Percentiles rank a stretch among this genome's conserved stretches.
Evolutionary conservation across 2,797 vertebrate species (phyloP).

Genomic region (Lepilemur septentrionalis): DNA sequence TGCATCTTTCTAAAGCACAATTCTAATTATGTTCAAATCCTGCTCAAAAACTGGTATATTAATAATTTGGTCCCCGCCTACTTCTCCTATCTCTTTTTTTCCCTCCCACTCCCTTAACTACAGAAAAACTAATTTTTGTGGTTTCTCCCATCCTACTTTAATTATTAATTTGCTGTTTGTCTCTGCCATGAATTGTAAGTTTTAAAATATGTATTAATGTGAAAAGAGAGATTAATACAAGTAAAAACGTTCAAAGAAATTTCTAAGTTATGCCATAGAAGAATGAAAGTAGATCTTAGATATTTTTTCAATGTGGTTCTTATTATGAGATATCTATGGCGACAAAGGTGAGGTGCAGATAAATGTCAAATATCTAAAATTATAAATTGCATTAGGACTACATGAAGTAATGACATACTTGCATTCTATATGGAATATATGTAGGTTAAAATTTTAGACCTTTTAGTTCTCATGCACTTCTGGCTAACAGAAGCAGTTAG

Average conservation of each 20-base stretch:
- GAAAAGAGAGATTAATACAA: constrained; percentile 6
- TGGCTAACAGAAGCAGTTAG: neutral
- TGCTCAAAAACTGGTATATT: neutral
- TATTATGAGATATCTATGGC: neutral
- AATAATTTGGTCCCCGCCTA: neutral
- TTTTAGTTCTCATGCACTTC: neutral
- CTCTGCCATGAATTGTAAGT: neutral
- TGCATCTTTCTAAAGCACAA: neutral
- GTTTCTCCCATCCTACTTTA: neutral
- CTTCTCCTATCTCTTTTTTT: constrained; percentile 21
- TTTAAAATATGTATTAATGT: constrained; percentile 2
- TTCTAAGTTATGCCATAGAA: neutral
- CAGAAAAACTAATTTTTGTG: neutral
- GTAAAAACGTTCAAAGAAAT: constrained; percentile 26
- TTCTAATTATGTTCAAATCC: neutral
- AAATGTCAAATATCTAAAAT: constrained; percentile 17
- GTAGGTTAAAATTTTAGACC: neutral
- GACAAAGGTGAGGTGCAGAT: neutral
- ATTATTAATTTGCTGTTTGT: constrained; percentile 28
- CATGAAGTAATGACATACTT: neutral
- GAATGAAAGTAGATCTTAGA: constrained; percentile 15
- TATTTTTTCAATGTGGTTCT: neutral
- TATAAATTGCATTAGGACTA: neutral
- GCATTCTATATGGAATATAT: neutral
- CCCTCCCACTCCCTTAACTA: neutral